Base-by-base conservation (phyloP, 92 coral and sea anemone species). In the Blastomussa wellsi region DNA sequence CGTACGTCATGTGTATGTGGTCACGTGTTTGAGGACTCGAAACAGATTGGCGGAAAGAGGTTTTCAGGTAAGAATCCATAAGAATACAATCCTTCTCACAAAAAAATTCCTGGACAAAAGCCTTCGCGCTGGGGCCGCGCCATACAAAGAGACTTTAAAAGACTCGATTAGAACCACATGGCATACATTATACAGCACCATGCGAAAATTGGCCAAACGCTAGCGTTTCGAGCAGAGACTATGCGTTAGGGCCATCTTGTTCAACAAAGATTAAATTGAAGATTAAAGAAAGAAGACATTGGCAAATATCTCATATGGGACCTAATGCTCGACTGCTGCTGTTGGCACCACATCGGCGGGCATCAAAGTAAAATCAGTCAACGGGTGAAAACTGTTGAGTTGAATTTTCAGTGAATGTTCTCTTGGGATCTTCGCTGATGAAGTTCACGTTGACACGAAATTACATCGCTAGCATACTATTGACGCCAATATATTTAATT, bases 1-100 rank as follows among this genome's bases (percentile, higher is more conserved):
- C 35, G 76, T 74, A 44, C 32, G 31, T 53, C 91, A 42, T 90
- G 93, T 79, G 89, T 59, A 26, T 90, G 93, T 70, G 93, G 93
- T 79, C 93, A 90, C 91, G 93, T 90, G 73, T 83, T 90, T 28
- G 85, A 81, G 49, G 76, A 79, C 60, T 52, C 78, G 48, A 90
- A 87, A 84, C 87, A 75, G 74, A 90, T 90, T 79, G 93, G 89
- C 84, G 91, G 93, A 52, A 90, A 83, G 74, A 86, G 93, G 67
- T 90, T 87, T 55, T 90, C 93, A 38, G 93, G 93, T 90, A 65
- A 33, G 72, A 39, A 8, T 52, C n/a, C 29, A 7, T 90, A 65
- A 33, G 72, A 39, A 8, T 52, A 35, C 29, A 7, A 17, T 36
- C 29, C 64, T 47, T 2, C 11, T 11, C 7, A 4, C n/a, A 22